These are phyloP conservation scores for Erethizon dorsatum DNA, from an alignment of 2,797 vertebrate species.

Conservation along the genomic window DNA sequence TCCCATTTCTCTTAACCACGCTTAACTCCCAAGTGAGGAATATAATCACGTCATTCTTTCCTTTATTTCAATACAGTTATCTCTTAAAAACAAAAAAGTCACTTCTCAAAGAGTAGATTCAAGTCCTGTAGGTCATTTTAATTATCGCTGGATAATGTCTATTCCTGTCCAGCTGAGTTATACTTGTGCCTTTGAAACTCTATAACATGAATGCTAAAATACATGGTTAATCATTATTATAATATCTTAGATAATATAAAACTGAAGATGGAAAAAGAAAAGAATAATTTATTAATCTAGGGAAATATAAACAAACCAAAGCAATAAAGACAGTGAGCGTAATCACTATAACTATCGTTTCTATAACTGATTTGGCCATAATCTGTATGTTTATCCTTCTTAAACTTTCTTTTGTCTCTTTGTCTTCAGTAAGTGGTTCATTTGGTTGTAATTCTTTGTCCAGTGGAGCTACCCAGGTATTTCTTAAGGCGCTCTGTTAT, in stretches of 20 bases:
- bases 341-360: conserved; percentile 16
- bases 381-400: background rate
- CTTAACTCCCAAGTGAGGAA: conserved; percentile 23
- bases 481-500: background rate
- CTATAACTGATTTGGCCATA: background rate
- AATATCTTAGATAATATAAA: background rate
- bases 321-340: background rate
- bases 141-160: background rate
- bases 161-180: background rate
- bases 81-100: conserved; percentile 2
- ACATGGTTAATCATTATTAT: background rate
- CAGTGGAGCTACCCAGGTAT: background rate
- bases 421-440: background rate
- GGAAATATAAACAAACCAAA: conserved; percentile 49
- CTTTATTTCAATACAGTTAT: background rate
- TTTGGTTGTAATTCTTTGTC: background rate
- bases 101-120: background rate
- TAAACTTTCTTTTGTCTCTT: conserved; percentile 25
- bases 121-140: background rate
- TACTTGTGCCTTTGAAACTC: background rate
- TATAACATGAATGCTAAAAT: conserved; percentile 15
- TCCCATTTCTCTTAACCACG: background rate
- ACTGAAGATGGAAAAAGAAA: background rate
- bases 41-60: background rate
- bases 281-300: background rate